A percentile compares a stretch with the other conserved stretches of the same genome.
phyloP scores from a whole-genome alignment of 2,888 invertebrate species.

The Aspidiotus rigidus region DNA sequence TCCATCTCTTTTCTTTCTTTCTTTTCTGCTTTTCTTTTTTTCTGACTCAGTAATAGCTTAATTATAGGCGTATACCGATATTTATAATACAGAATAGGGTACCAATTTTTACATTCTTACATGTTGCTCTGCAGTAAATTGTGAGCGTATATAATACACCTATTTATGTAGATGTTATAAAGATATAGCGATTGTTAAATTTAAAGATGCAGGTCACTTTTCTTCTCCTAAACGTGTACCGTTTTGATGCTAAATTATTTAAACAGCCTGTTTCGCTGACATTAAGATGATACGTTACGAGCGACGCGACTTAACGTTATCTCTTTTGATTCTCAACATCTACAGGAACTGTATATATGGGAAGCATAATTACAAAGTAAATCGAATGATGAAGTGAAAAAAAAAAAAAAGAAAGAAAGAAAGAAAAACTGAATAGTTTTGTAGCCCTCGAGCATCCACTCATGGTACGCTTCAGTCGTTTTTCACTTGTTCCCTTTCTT shows the following conservation, averaged over 20 bases:
- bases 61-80: constrained; percentile 24
- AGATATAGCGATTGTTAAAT: neutral
- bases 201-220: neutral
- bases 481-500: too few species aligned
- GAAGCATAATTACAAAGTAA: constrained; percentile 18
- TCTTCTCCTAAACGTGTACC: neutral
- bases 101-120: constrained; percentile 24
- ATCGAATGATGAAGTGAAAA: neutral
- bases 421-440: neutral
- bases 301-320: constrained; percentile 11
- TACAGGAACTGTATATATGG: neutral
- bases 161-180: neutral
- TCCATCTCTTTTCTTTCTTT: neutral
- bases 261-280: constrained; percentile 19
- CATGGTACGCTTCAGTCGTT: too few species aligned
- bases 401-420: neutral
- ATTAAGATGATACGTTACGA: constrained; percentile 21
- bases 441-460: neutral
- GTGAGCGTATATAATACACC: neutral
- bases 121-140: neutral
- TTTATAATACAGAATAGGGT: constrained; percentile 22
- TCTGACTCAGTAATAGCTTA: constrained; percentile 24
- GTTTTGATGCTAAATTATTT: constrained; percentile 20
- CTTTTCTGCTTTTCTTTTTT: neutral
- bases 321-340: constrained; percentile 10